Percentiles rank a stretch among this genome's conserved stretches.
Evolutionary conservation across 2,797 vertebrate genomes (phyloP).

Genomic region (Xiphophorus birchmanni): DNA sequence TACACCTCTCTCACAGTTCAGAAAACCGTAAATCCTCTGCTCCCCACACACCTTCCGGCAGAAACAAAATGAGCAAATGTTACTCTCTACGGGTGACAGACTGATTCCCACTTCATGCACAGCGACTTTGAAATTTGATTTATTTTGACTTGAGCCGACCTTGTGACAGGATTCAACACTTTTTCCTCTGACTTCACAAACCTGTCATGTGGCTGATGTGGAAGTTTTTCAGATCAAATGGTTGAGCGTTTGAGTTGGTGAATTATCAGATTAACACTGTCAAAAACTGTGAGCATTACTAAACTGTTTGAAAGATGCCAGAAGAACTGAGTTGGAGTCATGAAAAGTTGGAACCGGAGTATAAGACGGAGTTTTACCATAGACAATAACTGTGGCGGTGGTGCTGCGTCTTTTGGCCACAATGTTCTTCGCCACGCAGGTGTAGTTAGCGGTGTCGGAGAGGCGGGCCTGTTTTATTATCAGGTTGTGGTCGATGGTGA

Average conservation of each 20-base stretch:
- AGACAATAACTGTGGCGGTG: constrained; percentile 96
- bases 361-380: constrained; percentile 78
- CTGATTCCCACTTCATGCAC: constrained; percentile 38
- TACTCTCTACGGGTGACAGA: constrained; percentile 31
- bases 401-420: constrained; percentile 97
- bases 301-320: not conserved
- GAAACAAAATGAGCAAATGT: constrained; percentile 56
- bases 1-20: constrained; percentile 52
- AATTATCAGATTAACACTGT: constrained; percentile 11
- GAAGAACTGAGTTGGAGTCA: not conserved
- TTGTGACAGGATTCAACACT: constrained; percentile 18
- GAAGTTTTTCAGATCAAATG: constrained; percentile 12
- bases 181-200: constrained; percentile 19
- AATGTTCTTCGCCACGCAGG: constrained; percentile 97
- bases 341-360: not conserved
- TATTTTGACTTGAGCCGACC: constrained; percentile 37
- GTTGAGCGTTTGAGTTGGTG: not conserved
- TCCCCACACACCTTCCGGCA: constrained; percentile 56
- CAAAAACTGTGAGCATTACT: constrained; percentile 8
- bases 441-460: constrained; percentile 97
- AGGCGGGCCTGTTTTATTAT: constrained; percentile 99
- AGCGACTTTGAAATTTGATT: constrained; percentile 52
- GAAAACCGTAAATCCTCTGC: constrained; percentile 53
- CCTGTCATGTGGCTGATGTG: constrained; percentile 3
- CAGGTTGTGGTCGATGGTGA: constrained; percentile 98